phyloP scores from a whole-genome alignment of 1,140 invertebrate genomes.

The Drosophila nannoptera region DNA sequence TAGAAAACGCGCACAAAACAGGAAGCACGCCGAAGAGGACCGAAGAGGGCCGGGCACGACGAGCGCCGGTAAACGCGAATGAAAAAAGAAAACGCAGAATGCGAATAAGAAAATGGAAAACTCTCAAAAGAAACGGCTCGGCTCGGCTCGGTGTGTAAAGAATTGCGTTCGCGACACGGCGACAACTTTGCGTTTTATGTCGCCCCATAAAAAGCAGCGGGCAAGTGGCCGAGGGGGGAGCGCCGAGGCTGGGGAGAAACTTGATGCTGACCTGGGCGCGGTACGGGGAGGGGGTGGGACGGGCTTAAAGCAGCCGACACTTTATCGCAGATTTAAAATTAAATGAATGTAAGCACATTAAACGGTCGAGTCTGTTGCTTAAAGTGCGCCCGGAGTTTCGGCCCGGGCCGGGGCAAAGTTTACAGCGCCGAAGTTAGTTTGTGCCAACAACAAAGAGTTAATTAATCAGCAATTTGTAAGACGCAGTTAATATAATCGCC shows the following conservation, averaged over 20 bases:
- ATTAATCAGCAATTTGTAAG: conserved; percentile 69
- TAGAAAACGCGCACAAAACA: conserved; percentile 74
- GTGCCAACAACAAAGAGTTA: conserved; percentile 59
- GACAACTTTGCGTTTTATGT: conserved; percentile 66
- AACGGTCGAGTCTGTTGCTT: conserved; percentile 58
- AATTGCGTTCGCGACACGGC: conserved; percentile 75
- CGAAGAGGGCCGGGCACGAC: conserved; percentile 40
- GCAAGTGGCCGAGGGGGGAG: not conserved
- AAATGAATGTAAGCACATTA: conserved; percentile 75
- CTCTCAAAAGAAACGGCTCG: conserved; percentile 37
- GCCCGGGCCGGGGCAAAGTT: conserved; percentile 33
- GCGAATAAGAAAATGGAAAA: conserved; percentile 22
- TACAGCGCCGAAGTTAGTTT: conserved; percentile 57
- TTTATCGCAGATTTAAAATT: conserved; percentile 74
- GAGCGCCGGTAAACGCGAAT: not conserved
- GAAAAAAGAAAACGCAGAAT: not conserved
- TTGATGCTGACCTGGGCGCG: too few species aligned
- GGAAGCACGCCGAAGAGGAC: conserved; percentile 69
- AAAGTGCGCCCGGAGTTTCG: conserved; percentile 42
- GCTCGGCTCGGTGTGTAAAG: conserved; percentile 55
- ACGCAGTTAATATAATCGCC: conserved; percentile 52
- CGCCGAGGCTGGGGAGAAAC: not conserved
- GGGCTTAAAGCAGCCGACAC: conserved; percentile 61
- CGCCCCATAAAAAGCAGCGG: conserved; percentile 26
- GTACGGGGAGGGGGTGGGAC: not conserved